Evolutionary conservation across 1,140 invertebrate species (phyloP).

Genomic region (Acarapis woodi): DNA sequence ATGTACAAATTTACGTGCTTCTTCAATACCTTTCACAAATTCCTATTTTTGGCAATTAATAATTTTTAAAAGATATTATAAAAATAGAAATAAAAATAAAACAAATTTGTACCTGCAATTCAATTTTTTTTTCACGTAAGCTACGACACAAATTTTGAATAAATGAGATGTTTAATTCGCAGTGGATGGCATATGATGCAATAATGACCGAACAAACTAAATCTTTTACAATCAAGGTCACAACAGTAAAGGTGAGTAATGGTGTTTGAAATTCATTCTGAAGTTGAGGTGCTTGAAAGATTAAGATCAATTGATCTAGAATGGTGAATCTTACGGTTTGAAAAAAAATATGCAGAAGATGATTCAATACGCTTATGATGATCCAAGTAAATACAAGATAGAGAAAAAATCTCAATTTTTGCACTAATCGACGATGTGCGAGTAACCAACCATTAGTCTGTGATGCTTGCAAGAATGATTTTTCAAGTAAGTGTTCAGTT

Average conservation of each 20-base stretch:
- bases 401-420: constrained; percentile 7
- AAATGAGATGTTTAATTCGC: constrained; percentile 11
- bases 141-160: constrained; percentile 7
- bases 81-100: constrained; percentile 5
- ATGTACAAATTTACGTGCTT: constrained; percentile 9
- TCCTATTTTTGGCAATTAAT: constrained; percentile 5
- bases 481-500: constrained; percentile 11
- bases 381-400: constrained; percentile 3
- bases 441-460: constrained; percentile 4
- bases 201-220: constrained; percentile 10
- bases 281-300: background rate
- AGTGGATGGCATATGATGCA: constrained; percentile 10
- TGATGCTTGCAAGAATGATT: constrained; percentile 6
- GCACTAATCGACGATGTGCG: constrained; percentile 1
- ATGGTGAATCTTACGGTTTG: background rate
- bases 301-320: background rate
- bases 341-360: constrained; percentile 5
- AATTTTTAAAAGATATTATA: constrained; percentile 1
- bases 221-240: constrained; percentile 6
- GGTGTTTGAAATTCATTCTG: background rate
- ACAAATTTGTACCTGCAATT: constrained; percentile 6
- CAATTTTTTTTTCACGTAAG: constrained; percentile 9
- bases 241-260: background rate
- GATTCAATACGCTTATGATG: constrained; percentile 1
- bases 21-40: constrained; percentile 9